Percentiles rank a stretch among this genome's conserved stretches.
Conservation (phyloP, 2,797 vertebrate genomes). For the Rhinogobio ventralis region DNA sequence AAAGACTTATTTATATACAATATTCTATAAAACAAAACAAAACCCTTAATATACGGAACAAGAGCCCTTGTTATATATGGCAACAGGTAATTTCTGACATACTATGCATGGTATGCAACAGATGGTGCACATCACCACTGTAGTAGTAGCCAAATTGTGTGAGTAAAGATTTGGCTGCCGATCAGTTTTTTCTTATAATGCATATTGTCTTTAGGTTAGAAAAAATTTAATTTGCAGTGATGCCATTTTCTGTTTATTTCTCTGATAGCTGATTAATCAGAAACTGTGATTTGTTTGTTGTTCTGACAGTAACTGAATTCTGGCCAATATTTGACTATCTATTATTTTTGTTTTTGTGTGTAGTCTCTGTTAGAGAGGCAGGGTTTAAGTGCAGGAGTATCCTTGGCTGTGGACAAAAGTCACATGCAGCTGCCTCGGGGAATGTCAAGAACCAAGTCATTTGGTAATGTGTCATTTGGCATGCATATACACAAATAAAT, state of each 20-base stretch:
- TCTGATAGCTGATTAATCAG: background rate
- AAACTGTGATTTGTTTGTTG: conserved; percentile 16
- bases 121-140: conserved; percentile 24
- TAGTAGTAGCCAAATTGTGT: conserved; percentile 34
- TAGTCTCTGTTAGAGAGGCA: conserved; percentile 96
- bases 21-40: background rate
- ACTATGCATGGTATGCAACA: conserved; percentile 23
- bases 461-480: conserved; percentile 78
- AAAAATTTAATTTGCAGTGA: background rate
- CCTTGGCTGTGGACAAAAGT: conserved; percentile 84
- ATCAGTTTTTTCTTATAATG: conserved; percentile 26
- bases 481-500: conserved; percentile 9
- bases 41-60: background rate
- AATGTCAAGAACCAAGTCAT: conserved; percentile 96
- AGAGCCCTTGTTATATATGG: conserved; percentile 11
- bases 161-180: conserved; percentile 24
- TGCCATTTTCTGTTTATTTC: background rate
- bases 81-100: conserved; percentile 13
- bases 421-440: conserved; percentile 91
- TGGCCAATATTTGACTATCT: background rate
- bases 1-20: background rate
- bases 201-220: conserved; percentile 18
- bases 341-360: conserved; percentile 40
- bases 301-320: conserved; percentile 14
- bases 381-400: conserved; percentile 82